Evolutionary conservation across 2,797 vertebrate species (phyloP).

Genomic region (Sebastolobus altivelis): DNA sequence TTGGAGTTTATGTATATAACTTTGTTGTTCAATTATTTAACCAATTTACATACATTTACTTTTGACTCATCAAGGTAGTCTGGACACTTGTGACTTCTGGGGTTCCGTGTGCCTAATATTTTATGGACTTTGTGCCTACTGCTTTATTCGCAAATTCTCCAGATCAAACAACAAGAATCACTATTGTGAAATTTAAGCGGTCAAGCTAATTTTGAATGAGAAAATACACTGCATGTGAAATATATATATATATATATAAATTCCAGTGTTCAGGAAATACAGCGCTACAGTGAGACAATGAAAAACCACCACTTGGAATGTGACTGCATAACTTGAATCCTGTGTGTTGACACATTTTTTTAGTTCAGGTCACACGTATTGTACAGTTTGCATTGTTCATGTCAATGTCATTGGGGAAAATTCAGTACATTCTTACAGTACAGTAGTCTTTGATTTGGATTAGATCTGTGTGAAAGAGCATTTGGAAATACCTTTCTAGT

Average conservation of each 20-base stretch:
- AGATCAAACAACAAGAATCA: too few species aligned
- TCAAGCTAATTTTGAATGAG: background rate
- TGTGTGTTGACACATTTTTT: background rate
- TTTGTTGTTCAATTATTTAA: background rate
- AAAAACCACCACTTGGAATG: background rate
- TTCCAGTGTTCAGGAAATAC: background rate
- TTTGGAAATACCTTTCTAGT: background rate
- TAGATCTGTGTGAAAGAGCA: background rate
- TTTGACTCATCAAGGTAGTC: background rate
- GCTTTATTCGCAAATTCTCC: too few species aligned
- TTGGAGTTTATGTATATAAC: background rate
- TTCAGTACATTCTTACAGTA: background rate
- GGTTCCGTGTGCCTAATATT: background rate
- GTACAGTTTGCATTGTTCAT: background rate
- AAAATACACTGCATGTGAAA: background rate
- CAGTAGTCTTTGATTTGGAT: background rate
- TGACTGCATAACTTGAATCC: background rate
- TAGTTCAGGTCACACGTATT: background rate
- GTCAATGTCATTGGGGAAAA: background rate
- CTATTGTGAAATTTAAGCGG: background rate
- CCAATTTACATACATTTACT: background rate
- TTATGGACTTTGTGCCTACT: background rate
- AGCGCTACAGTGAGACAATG: background rate
- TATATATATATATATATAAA: background rate
- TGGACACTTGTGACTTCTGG: background rate